A percentile compares a stretch with the other conserved stretches of the same genome.
These are phyloP conservation scores for Mythimna pallens DNA, from an alignment of 2,888 invertebrate genomes.

Conservation along the genomic window DNA sequence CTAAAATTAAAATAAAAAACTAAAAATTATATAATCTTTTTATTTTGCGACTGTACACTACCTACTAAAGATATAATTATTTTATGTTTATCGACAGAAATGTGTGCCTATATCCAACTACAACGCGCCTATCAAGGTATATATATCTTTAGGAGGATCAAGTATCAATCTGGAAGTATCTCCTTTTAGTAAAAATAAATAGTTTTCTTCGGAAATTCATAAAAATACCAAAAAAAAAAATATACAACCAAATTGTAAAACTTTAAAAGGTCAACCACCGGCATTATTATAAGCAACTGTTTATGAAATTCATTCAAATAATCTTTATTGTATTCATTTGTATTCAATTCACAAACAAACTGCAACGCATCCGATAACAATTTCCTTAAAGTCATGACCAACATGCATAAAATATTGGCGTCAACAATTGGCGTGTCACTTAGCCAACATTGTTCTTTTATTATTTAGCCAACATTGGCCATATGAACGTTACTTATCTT, in stretches of 20 bases:
- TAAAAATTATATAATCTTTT: neutral
- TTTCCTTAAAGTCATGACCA: slow-evolving; percentile 9
- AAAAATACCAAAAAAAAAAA: no score
- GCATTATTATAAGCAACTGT: neutral
- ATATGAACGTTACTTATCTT: neutral
- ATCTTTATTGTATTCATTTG: neutral
- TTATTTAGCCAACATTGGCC: slow-evolving; percentile 9
- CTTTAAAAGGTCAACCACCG: no score
- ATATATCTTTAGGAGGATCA: no score
- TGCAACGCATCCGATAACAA: slow-evolving; percentile 9
- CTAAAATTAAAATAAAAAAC: neutral
- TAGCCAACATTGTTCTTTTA: neutral
- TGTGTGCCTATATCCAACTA: no score
- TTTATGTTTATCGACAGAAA: no score
- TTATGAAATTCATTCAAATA: neutral
- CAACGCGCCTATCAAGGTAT: no score
- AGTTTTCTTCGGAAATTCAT: no score
- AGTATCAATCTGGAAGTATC: no score
- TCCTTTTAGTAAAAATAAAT: no score
- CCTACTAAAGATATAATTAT: no score
- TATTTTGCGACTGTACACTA: neutral
- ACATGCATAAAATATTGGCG: slow-evolving; percentile 11
- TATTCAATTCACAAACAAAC: neutral
- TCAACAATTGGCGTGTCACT: neutral
- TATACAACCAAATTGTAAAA: no score